Evolutionary conservation across 1,140 invertebrate species (phyloP).

Genomic region (Drosophila auraria): DNA sequence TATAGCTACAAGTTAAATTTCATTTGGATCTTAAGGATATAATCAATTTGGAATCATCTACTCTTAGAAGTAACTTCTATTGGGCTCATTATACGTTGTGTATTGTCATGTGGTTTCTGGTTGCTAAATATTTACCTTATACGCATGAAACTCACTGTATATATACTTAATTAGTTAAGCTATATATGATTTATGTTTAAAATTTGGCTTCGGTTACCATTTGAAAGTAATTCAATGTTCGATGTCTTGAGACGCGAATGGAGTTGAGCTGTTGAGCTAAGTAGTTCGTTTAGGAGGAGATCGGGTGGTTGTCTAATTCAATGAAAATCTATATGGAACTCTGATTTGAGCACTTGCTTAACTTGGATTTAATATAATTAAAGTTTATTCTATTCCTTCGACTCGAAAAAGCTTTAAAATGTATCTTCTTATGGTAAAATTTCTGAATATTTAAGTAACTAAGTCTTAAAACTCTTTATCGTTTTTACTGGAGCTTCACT

Average conservation of each 20-base stretch:
- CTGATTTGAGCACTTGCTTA: neutral
- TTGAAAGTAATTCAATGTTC: constrained; percentile 44
- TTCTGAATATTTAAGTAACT: constrained; percentile 3
- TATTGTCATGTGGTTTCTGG: constrained; percentile 34
- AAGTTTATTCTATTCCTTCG: neutral
- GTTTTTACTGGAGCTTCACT: neutral
- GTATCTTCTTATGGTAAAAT: neutral
- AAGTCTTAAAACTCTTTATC: neutral
- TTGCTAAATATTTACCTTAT: constrained; percentile 24
- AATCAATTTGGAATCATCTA: constrained; percentile 27
- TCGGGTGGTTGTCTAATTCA: neutral
- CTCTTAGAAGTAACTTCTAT: constrained; percentile 21
- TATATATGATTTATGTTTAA: constrained; percentile 39
- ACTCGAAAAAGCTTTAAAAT: neutral
- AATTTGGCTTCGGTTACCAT: constrained; percentile 52
- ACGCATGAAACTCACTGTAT: constrained; percentile 10
- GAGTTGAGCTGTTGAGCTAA: constrained; percentile 1
- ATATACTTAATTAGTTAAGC: constrained; percentile 25
- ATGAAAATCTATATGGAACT: neutral
- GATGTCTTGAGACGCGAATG: constrained; percentile 19
- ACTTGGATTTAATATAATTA: neutral
- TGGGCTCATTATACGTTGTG: constrained; percentile 11
- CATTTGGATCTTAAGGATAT: constrained; percentile 16
- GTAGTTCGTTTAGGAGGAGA: neutral
- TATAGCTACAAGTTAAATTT: no score